These are phyloP conservation scores for Centropus unirufus DNA, from an alignment of 2,113 vertebrate genomes.

Conservation along the genomic window DNA sequence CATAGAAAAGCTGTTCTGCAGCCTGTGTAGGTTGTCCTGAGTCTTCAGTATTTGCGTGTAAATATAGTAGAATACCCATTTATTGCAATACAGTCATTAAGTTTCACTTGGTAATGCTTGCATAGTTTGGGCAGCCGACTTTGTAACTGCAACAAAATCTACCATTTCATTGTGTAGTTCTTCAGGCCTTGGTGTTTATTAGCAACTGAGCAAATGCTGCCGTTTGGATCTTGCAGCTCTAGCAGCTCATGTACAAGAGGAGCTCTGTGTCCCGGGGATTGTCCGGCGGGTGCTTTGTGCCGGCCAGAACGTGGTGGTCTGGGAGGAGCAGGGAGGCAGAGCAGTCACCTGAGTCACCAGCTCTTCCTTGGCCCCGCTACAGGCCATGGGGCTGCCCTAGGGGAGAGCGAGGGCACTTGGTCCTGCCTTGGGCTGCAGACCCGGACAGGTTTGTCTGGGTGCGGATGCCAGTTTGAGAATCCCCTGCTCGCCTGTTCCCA, in stretches of 20 bases:
- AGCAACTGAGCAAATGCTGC: background rate
- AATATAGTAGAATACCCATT: background rate
- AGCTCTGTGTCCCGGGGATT: background rate
- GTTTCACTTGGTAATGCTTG: background rate
- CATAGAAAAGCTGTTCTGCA: constrained; percentile 39
- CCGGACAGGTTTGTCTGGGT: background rate
- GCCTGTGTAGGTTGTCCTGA: background rate
- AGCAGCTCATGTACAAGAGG: background rate
- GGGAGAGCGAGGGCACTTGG: background rate
- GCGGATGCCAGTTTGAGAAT: background rate
- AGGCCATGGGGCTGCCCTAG: background rate
- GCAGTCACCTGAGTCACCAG: background rate
- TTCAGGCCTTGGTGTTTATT: background rate
- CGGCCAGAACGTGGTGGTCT: background rate
- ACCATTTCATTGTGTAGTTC: background rate
- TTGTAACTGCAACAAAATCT: background rate
- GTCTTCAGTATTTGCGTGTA: constrained; percentile 39
- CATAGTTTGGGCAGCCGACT: background rate
- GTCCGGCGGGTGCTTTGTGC: background rate
- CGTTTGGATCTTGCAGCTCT: background rate
- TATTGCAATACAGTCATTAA: background rate
- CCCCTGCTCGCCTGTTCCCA: background rate
- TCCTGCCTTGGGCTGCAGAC: background rate
- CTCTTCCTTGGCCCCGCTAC: background rate
- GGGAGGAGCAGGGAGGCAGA: background rate